Evolutionary conservation across 2,113 vertebrate species (phyloP), one percentile per base, ranked within the genome.

Genomic region (Terrapene triunguis): DNA sequence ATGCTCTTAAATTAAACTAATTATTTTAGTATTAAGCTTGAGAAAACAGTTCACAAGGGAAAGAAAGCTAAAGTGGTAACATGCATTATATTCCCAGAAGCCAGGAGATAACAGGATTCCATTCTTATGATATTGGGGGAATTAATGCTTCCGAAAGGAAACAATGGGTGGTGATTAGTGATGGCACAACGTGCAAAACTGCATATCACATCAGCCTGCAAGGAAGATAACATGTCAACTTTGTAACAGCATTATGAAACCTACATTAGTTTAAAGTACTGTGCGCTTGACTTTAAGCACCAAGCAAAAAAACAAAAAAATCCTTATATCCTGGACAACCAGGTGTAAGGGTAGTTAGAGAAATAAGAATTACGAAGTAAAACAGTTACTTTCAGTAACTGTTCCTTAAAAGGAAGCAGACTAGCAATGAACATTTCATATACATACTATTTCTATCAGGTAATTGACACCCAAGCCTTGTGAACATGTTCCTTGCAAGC

Each of bases 61-160:
- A 94, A 80, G 74, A 90, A 95, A 88, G 47, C 62, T 88, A 85
- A 54, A 92, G 17, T 9, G 85, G 21, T 27, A 78, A 83, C 29
- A 42, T 51, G 69, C 10, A 65, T 50, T 85, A 38, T 7, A 24
- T n/a, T 76, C 38, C 51, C 78, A 93, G 88, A 55, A 80, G 62
- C 76, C 9, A 62, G 6, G 48, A 95, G 92, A 94, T 85, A 97
- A 92, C 4, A 94, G 35, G 50, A 53, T 83, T 96, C 89, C 85
- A 80, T 82, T 50, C 78, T 89, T 82, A 25, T 83, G 88, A 83
- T 90, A 42, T 13, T 21, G 16, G 62, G 47, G 22, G 79, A 92
- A 11, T 92, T 85, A 72, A 8, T 47, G 82, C 6, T n/a, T 48
- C 59, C 8, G 6, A 80, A 59, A 92, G 87, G 83, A 97, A 95